These are phyloP conservation scores for Xestia c-nigrum DNA, from an alignment of 2,888 invertebrate genomes.

Conservation along the genomic window DNA sequence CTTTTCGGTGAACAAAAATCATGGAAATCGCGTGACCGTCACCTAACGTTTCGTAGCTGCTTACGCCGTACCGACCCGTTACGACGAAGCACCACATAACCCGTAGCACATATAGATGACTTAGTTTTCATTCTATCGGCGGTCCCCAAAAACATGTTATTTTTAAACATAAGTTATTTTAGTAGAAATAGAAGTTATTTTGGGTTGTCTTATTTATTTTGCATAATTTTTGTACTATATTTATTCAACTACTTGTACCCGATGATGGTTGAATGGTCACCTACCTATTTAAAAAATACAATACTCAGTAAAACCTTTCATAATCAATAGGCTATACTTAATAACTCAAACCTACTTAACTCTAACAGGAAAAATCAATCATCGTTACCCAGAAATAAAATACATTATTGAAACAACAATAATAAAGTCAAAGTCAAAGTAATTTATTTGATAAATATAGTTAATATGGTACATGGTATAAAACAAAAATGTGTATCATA, in stretches of 20 bases:
- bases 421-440: too few species aligned
- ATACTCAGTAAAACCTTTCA: neutral
- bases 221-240: neutral
- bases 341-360: slow-evolving; percentile 20
- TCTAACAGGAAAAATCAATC: neutral
- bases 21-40: too few species aligned
- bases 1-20: too few species aligned
- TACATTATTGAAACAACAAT: slow-evolving; percentile 15
- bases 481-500: too few species aligned
- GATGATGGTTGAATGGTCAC: neutral
- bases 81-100: too few species aligned
- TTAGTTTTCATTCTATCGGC: too few species aligned
- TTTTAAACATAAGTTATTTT: neutral
- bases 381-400: neutral
- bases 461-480: too few species aligned
- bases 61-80: too few species aligned
- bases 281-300: neutral
- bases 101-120: too few species aligned
- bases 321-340: slow-evolving; percentile 2
- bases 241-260: neutral
- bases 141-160: too few species aligned
- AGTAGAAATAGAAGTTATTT: neutral
- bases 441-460: too few species aligned
- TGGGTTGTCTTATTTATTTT: neutral
- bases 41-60: too few species aligned